Conservation (phyloP, 2,797 vertebrate species). For the Sebastes hubbsi region DNA sequence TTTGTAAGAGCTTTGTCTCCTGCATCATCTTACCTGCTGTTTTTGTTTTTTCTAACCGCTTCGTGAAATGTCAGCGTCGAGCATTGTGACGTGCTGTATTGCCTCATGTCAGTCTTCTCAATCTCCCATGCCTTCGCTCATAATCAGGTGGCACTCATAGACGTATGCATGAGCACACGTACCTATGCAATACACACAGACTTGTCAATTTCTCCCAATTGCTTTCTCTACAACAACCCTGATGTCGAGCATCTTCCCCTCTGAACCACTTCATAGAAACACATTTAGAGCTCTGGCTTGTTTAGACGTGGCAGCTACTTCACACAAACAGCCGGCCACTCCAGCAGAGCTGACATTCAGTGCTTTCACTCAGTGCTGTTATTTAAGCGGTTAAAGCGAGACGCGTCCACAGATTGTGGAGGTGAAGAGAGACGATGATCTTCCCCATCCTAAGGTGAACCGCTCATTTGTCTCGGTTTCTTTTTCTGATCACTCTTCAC, state of each 20-base stretch:
- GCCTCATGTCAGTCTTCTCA: background rate
- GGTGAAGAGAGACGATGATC: slow-evolving; percentile 28
- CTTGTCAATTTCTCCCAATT: background rate
- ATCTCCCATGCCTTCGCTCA: background rate
- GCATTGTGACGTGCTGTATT: background rate
- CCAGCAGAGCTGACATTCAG: slow-evolving; percentile 17
- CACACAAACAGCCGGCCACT: slow-evolving; percentile 10
- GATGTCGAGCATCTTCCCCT: slow-evolving; percentile 13
- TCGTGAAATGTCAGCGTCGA: background rate
- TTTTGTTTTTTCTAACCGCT: background rate
- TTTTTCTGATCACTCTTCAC: background rate
- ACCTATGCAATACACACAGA: background rate
- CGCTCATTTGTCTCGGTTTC: slow-evolving; percentile 12
- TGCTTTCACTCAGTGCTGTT: background rate
- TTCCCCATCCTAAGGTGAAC: slow-evolving; percentile 19
- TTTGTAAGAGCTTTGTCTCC: background rate
- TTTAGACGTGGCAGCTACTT: slow-evolving; percentile 35
- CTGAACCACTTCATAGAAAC: slow-evolving; percentile 22
- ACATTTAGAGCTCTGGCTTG: slow-evolving; percentile 20
- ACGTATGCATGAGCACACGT: background rate
- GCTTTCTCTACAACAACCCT: background rate
- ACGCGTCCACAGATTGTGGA: slow-evolving; percentile 20
- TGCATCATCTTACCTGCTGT: background rate
- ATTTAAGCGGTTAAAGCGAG: slow-evolving; percentile 3
- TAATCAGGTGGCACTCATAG: background rate